These are phyloP conservation scores for Mythimna ferrago DNA, from an alignment of 2,888 invertebrate genomes.

Conservation along the genomic window DNA sequence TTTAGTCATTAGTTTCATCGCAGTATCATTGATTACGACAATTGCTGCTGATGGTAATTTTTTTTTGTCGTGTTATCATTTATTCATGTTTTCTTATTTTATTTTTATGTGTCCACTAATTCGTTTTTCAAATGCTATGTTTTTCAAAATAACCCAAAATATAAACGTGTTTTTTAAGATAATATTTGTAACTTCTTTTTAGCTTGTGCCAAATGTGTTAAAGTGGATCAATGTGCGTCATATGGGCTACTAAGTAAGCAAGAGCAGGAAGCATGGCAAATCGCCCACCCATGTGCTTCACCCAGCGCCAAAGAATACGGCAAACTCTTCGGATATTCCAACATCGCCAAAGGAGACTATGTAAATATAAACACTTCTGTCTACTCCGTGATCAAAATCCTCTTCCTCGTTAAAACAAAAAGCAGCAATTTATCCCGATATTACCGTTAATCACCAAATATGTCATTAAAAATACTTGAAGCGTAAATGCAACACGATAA, in stretches of 20 bases:
- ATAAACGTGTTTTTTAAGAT: background rate
- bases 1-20: constrained; percentile 40
- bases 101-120: no score
- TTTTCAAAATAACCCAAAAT: background rate
- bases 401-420: constrained; percentile 10
- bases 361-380: constrained; percentile 67
- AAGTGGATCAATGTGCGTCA: constrained; percentile 71
- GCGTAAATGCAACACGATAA: constrained; percentile 55
- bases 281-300: constrained; percentile 71
- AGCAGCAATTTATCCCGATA: constrained; percentile 32
- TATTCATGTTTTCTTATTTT: background rate
- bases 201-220: constrained; percentile 80
- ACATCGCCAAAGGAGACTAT: constrained; percentile 72
- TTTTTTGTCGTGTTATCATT: constrained; percentile 20
- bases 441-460: constrained; percentile 54
- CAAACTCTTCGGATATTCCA: constrained; percentile 67
- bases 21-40: constrained; percentile 34
- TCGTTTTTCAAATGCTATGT: background rate
- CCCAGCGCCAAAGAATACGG: constrained; percentile 50
- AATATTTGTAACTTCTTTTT: constrained; percentile 40
- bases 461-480: constrained; percentile 59
- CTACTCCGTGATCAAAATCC: background rate
- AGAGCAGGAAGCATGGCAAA: constrained; percentile 76
- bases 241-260: constrained; percentile 70
- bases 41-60: constrained; percentile 52